phyloP scores from a whole-genome alignment of 2,888 invertebrate genomes.

The Heliconius ethilla region DNA sequence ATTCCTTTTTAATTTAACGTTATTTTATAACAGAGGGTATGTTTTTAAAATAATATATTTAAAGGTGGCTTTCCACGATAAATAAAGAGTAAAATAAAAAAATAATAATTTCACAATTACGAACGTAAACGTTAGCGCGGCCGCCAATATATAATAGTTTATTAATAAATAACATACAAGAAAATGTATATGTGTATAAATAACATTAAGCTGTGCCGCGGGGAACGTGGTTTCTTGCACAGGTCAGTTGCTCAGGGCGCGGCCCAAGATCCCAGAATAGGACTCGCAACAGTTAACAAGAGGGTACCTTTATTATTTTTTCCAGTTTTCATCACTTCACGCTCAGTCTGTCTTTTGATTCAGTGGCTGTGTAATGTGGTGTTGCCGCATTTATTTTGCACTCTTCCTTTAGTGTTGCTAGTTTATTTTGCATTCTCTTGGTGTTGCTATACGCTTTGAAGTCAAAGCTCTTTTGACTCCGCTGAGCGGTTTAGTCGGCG shows the following conservation, averaged over 20 bases:
- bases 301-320: conserved; percentile 72
- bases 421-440: conserved; percentile 59
- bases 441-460: conserved; percentile 69
- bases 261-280: conserved; percentile 72
- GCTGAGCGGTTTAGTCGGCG: conserved; percentile 61
- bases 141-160: background rate
- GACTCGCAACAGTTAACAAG: conserved; percentile 58
- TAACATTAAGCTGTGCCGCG: conserved; percentile 14
- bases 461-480: conserved; percentile 78
- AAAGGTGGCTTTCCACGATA: background rate
- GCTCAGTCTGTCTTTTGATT: conserved; percentile 79
- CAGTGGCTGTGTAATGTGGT: conserved; percentile 79
- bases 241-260: conserved; percentile 44
- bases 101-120: background rate
- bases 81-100: background rate
- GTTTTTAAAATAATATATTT: background rate
- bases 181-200: background rate
- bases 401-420: conserved; percentile 74
- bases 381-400: conserved; percentile 80
- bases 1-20: background rate
- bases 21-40: background rate
- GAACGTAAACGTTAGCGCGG: background rate
- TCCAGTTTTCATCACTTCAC: conserved; percentile 80
- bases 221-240: conserved; percentile 31
- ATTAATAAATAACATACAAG: conserved; percentile 16